phyloP scores from a whole-genome alignment of 2,888 invertebrate species.

The Pheosia gnoma region DNA sequence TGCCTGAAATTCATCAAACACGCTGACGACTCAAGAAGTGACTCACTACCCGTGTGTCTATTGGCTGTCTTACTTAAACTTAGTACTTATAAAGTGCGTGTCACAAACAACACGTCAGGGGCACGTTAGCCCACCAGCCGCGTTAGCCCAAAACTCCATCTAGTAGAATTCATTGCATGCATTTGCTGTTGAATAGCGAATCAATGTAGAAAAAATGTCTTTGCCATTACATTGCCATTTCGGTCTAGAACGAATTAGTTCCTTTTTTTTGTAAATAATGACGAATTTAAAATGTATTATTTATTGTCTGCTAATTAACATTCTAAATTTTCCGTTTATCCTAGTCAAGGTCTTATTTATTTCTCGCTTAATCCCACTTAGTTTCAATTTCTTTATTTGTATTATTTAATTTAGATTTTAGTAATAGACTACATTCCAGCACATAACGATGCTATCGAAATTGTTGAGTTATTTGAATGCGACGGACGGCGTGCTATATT shows the following conservation, averaged over 20 bases:
- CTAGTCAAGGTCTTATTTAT: conserved; percentile 83
- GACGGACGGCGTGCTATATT: conserved; percentile 37
- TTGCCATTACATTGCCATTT: conserved; percentile 84
- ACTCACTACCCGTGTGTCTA: conserved; percentile 27
- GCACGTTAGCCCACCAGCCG: conserved; percentile 42
- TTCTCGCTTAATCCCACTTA: conserved; percentile 64
- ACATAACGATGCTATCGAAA: conserved; percentile 59
- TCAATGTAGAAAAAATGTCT: conserved; percentile 67
- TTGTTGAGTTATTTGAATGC: conserved; percentile 61
- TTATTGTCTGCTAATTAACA: conserved; percentile 69
- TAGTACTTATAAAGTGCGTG: conserved; percentile 37
- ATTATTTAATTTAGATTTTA: conserved; percentile 69
- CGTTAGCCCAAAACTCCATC: conserved; percentile 49
- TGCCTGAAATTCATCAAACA: conserved; percentile 40
- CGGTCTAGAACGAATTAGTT: conserved; percentile 81
- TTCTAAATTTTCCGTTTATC: conserved; percentile 78
- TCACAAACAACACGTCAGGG: conserved; percentile 27
- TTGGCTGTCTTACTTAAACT: conserved; percentile 44
- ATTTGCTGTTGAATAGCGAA: conserved; percentile 70
- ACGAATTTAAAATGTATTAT: conserved; percentile 78
- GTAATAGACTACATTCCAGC: conserved; percentile 72
- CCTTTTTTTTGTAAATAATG: conserved; percentile 81
- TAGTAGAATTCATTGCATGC: conserved; percentile 57
- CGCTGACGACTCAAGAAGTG: conserved; percentile 40
- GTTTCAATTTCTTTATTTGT: conserved; percentile 64